Conservation (phyloP, 2,888 invertebrate species). For the Nemapogon koenigi region DNA sequence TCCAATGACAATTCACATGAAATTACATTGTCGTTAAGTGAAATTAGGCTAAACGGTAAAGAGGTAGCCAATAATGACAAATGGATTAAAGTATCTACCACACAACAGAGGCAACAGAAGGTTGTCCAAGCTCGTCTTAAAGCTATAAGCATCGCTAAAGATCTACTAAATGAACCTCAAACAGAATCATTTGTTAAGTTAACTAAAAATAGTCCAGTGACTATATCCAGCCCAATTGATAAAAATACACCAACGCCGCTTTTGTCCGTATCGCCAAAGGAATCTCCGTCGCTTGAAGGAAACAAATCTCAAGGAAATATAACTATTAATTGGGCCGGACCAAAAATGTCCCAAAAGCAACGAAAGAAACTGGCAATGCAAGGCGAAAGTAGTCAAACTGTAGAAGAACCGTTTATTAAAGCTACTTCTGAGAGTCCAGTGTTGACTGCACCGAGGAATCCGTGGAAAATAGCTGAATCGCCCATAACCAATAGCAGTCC, state of each 20-base stretch:
- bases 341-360: slow-evolving; percentile 71
- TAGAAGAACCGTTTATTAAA: too few relatives aligned
- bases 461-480: slow-evolving; percentile 41
- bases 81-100: slow-evolving; percentile 53
- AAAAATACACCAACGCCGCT: slow-evolving; percentile 22
- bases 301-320: slow-evolving; percentile 39
- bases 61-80: slow-evolving; percentile 27
- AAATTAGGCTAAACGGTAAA: slow-evolving; percentile 8
- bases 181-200: slow-evolving; percentile 43
- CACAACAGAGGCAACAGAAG: slow-evolving; percentile 52
- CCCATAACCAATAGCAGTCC: slow-evolving; percentile 31
- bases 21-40: slow-evolving; percentile 41
- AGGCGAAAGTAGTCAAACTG: slow-evolving; percentile 30
- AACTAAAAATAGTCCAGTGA: slow-evolving; percentile 33
- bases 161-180: slow-evolving; percentile 40
- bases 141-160: slow-evolving; percentile 43
- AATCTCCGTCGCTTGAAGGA: slow-evolving; percentile 29
- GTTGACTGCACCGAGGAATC: slow-evolving; percentile 51
- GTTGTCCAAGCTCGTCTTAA: slow-evolving; percentile 53
- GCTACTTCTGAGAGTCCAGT: too few relatives aligned
- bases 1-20: slow-evolving; percentile 42
- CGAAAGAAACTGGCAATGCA: slow-evolving; percentile 65
- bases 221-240: slow-evolving; percentile 19
- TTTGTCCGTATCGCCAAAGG: slow-evolving; percentile 46
- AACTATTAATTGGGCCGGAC: slow-evolving; percentile 46